A percentile compares a stretch with the other conserved stretches of the same genome.
Evolutionary conservation across 2,888 invertebrate species (phyloP).

Genomic region (Maniola hyperantus): DNA sequence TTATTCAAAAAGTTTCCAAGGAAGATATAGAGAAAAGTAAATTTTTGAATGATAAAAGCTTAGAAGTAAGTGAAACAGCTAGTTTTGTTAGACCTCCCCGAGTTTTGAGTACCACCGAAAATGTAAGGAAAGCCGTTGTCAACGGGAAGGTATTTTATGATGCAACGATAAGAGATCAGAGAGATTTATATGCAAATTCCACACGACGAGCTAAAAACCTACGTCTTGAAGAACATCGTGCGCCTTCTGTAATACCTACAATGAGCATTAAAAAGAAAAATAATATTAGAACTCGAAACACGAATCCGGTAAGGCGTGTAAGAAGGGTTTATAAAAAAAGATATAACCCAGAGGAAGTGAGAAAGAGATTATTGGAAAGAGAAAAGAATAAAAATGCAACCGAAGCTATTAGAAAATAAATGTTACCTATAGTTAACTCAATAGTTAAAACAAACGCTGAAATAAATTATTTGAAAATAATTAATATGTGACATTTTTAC

Average conservation of each 20-base stretch:
- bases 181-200: conserved; percentile 56
- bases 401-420: conserved; percentile 37
- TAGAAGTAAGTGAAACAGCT: conserved; percentile 73
- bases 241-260: conserved; percentile 53
- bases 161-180: conserved; percentile 70
- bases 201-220: conserved; percentile 54
- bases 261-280: conserved; percentile 65
- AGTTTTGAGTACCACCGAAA: conserved; percentile 69
- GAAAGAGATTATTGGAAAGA: conserved; percentile 72
- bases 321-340: conserved; percentile 73
- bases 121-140: conserved; percentile 70
- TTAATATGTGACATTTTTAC: too few species aligned
- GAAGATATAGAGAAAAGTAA: conserved; percentile 70
- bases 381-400: conserved; percentile 59
- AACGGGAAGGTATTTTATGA: conserved; percentile 79
- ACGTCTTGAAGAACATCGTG: conserved; percentile 53
- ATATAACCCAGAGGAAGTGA: conserved; percentile 79
- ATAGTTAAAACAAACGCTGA: neutral
- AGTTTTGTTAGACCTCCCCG: conserved; percentile 72
- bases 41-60: conserved; percentile 60
- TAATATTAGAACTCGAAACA: conserved; percentile 62
- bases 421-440: neutral
- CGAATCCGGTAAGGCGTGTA: conserved; percentile 70
- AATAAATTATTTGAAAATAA: neutral
- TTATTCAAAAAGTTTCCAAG: conserved; percentile 70